Evolutionary conservation across 2,888 invertebrate genomes (phyloP).

Genomic region (Hanleya hanleyi): DNA sequence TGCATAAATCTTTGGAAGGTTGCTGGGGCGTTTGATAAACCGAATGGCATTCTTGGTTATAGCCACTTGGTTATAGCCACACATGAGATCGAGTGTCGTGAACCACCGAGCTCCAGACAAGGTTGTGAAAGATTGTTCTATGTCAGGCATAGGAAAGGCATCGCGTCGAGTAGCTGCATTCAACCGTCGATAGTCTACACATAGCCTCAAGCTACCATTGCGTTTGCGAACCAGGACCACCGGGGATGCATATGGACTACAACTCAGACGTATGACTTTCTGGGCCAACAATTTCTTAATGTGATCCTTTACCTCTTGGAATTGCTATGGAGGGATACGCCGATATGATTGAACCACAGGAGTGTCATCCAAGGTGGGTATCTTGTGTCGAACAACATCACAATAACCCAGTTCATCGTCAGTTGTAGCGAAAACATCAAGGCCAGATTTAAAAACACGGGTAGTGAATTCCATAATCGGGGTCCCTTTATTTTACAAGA

Average conservation of each 20-base stretch:
- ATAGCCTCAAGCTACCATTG: slow-evolving; percentile 28
- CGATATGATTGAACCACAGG: slow-evolving; percentile 14
- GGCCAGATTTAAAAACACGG: slow-evolving; percentile 8
- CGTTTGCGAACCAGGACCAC: slow-evolving; percentile 37
- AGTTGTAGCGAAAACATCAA: slow-evolving; percentile 9
- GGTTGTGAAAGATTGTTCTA: slow-evolving; percentile 38
- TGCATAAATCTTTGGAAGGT: neutral
- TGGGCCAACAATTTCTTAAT: slow-evolving; percentile 20
- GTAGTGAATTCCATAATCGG: too few relatives aligned
- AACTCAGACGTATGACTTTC: slow-evolving; percentile 32
- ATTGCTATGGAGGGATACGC: too few relatives aligned
- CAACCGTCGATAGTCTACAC: slow-evolving; percentile 31
- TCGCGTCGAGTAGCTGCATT: slow-evolving; percentile 35
- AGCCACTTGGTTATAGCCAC: slow-evolving; percentile 30
- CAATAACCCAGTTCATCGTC: slow-evolving; percentile 11
- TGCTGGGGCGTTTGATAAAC: neutral
- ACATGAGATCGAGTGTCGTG: slow-evolving; percentile 33
- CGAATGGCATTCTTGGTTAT: slow-evolving; percentile 15
- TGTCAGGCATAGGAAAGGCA: slow-evolving; percentile 9
- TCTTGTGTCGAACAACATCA: neutral
- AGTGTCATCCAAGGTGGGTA: neutral
- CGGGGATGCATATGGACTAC: slow-evolving; percentile 38
- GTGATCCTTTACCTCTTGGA: slow-evolving; percentile 23
- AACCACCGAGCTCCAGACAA: slow-evolving; percentile 30
- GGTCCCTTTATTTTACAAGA: too few relatives aligned